Evolutionary conservation across 2,888 invertebrate genomes (phyloP), one percentile per base, ranked within the genome.

Genomic region (Pherbina coryleti): DNA sequence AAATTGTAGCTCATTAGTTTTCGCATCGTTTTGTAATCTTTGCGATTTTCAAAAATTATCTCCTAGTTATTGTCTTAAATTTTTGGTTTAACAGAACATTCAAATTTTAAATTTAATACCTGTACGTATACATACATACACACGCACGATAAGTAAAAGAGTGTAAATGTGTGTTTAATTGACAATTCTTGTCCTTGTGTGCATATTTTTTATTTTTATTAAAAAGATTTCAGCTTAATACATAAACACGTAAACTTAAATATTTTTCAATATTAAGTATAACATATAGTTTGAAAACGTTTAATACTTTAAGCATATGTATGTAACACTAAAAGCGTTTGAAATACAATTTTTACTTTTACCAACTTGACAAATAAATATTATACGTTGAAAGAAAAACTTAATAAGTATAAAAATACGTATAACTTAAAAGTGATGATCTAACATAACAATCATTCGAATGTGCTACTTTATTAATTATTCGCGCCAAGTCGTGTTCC

Each of bases 1-100:
- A 74, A 28, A 74, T 25, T 28, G 49, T 74, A n/a, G n/a, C n/a
- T 34, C 25, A 66, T 19, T 34, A 66, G 22, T 60, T 60, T 4
- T 49, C 17, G 31, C 22, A 72, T 31, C 22, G 28, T 51, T 44
- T 66, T 62, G 62, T 44, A 44, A 69, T 62, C 49, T 76, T 51
- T 66, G 37, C 67, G 82, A 81, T 82, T 82, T 84, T 85, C 82
- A 79, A 77, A 66, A 57, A 78, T n/a, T 79, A 80, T 62, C 70
- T 73, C 19, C 86, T 86, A 86, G 80, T 86, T 86, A 85, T 86
- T 86, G 85, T 86, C 84, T 81, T 84, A 82, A 77, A 82, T 80
- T 80, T 82, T 82, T 81, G 82, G 84, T 82, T 78, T 79, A 74
- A 77, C 76, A 78, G 75, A 57, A 53, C 44, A 64, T 60, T 28